Evolutionary conservation across 2,113 vertebrate genomes (phyloP).

Genomic region (Podocnemis expansa): DNA sequence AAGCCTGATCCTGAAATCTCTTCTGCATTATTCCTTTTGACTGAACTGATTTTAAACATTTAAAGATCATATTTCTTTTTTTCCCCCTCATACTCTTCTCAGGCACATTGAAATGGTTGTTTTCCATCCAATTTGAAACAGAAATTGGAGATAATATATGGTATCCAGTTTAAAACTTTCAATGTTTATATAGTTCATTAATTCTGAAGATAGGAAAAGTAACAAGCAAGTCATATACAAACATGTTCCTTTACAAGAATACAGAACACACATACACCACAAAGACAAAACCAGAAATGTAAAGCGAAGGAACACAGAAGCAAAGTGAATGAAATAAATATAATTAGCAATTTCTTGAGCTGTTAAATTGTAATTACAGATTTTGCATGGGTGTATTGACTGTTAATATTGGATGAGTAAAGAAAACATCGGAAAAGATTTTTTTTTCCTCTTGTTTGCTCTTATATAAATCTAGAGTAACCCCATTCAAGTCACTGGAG

Average conservation of each 20-base stretch:
- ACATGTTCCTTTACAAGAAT: too few species aligned
- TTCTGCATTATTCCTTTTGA: rapidly evolving
- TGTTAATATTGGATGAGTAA: not conserved
- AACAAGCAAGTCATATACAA: not conserved
- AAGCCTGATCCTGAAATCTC: not conserved
- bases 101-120: not conserved
- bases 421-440: not conserved
- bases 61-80: not conserved
- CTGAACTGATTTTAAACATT: not conserved
- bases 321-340: rapidly evolving
- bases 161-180: not conserved
- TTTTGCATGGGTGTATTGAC: not conserved
- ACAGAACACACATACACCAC: not conserved
- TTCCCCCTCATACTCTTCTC: rapidly evolving
- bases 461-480: not conserved
- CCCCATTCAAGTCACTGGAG: not conserved
- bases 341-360: not conserved
- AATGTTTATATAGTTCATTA: not conserved
- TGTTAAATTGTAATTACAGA: not conserved
- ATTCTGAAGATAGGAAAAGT: not conserved
- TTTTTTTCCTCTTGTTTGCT: not conserved
- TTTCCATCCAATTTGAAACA: not conserved
- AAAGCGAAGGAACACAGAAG: not conserved
- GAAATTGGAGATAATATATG: not conserved
- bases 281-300: not conserved